Evolutionary conservation across 2,888 invertebrate genomes (phyloP).

Genomic region (Ochropacha duplaris): DNA sequence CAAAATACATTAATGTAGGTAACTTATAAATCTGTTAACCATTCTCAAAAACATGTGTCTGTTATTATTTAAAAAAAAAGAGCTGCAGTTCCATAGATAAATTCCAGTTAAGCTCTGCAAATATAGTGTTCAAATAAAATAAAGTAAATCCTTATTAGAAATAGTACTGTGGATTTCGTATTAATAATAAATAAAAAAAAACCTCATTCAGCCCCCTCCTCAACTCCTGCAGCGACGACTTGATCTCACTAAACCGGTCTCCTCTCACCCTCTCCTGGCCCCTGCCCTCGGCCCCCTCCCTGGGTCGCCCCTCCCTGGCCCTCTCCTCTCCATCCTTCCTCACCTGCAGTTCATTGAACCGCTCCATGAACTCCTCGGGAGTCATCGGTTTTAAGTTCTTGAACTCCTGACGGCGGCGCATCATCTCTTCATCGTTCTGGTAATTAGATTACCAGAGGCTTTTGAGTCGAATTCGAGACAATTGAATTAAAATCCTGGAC

Average conservation of each 20-base stretch:
- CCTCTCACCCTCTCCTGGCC: slow-evolving; percentile 6
- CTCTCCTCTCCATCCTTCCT: slow-evolving; percentile 18
- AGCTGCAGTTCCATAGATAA: too few relatives aligned
- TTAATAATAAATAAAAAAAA: too few relatives aligned
- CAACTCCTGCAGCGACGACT: slow-evolving; percentile 63
- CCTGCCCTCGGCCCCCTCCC: not conserved
- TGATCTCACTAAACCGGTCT: slow-evolving; percentile 71
- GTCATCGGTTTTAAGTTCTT: slow-evolving; percentile 65
- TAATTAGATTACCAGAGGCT: not conserved
- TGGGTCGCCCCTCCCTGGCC: slow-evolving; percentile 6
- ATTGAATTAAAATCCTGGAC: too few relatives aligned
- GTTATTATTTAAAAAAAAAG: too few relatives aligned
- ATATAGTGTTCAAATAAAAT: too few relatives aligned
- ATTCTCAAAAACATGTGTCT: too few relatives aligned
- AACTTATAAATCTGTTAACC: too few relatives aligned
- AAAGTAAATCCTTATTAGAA: too few relatives aligned
- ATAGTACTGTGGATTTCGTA: too few relatives aligned
- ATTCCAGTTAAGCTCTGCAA: too few relatives aligned
- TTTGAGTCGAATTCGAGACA: too few relatives aligned
- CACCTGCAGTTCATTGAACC: slow-evolving; percentile 56
- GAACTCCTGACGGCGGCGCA: not conserved
- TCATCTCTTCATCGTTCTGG: not conserved
- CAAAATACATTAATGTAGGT: too few relatives aligned
- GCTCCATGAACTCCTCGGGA: slow-evolving; percentile 55
- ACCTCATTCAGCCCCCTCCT: slow-evolving; percentile 72